Evolutionary conservation across 2,888 invertebrate species (phyloP).

Genomic region (Zygothrica quintamaculata): DNA sequence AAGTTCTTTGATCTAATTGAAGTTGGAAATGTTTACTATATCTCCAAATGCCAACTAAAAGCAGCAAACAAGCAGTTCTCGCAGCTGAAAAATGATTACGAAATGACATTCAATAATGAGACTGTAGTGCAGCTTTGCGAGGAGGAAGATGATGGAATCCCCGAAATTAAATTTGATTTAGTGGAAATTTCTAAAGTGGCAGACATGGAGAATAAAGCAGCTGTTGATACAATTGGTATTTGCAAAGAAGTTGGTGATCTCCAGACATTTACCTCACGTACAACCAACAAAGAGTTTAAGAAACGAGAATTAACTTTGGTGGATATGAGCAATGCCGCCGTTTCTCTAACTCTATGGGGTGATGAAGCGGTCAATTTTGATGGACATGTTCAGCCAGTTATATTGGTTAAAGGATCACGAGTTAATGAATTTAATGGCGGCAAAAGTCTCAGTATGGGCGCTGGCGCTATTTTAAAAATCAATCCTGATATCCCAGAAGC

Average conservation of each 20-base stretch:
- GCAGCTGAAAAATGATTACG: constrained; percentile 95
- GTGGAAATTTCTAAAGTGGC: constrained; percentile 90
- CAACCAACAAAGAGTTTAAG: constrained; percentile 92
- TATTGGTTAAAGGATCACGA: constrained; percentile 93
- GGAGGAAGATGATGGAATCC: constrained; percentile 87
- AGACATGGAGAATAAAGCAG: constrained; percentile 87
- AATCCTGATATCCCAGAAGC: constrained; percentile 96
- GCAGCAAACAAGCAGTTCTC: constrained; percentile 96
- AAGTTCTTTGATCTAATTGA: constrained; percentile 95
- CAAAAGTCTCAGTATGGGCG: constrained; percentile 88
- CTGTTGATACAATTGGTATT: constrained; percentile 95
- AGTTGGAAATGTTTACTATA: constrained; percentile 94
- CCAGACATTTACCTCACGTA: constrained; percentile 89
- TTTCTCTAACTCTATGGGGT: constrained; percentile 96
- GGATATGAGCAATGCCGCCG: constrained; percentile 92
- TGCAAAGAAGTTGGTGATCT: constrained; percentile 91
- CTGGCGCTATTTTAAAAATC: constrained; percentile 88
- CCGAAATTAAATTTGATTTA: constrained; percentile 91
- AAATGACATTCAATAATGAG: constrained; percentile 94
- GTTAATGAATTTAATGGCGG: constrained; percentile 94
- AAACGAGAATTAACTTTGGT: constrained; percentile 95
- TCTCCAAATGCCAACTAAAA: constrained; percentile 94
- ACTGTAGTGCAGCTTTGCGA: constrained; percentile 87
- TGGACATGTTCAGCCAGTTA: constrained; percentile 90
- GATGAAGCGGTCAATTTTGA: constrained; percentile 94